Base-by-base conservation (phyloP, 1,140 invertebrate genomes). In the Daktulosphaira vitifoliae region DNA sequence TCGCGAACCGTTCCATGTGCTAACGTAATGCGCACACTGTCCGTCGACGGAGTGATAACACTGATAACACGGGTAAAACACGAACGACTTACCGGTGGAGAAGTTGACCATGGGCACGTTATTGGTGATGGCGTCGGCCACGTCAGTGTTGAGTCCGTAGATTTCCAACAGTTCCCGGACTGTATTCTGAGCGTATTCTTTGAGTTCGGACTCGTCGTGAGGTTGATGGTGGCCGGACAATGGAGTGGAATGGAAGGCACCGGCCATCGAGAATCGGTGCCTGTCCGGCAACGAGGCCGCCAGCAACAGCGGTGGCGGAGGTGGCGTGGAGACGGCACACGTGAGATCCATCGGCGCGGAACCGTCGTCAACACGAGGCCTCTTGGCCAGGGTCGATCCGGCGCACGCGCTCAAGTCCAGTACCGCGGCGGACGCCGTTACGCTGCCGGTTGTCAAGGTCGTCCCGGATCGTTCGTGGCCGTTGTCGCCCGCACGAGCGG, bases 91-190 rank as follows among this genome's bases (percentile, higher is more conserved):
- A 76, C 76, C 76, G 70, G 76, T 73, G 51, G 73, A 71, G 69
- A 78, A 77, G 69, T 76, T 77, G 38, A 73, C 72, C 54, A 76
- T 73, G 26, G 76, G 75, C 29, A 76, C 71, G 68, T 74, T 73
- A 68, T 74, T 73, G 65, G 73, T 73, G 50, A 77, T 72, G 64
- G 74, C 71, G 54, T 78, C 76, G 4, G 73, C 72, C 56, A 75
- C 71, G 70, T 79, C 77, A 44, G 70, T 71, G 66, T 74, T 74
- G 16, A 79, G 72, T 7, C 81, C 80, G 71, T 82, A 82, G 67
- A 82, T 78, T 39, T 79, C 77, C 25, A 82, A 71, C 22, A 82
- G 73, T 71, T 82, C 81, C 67, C 81, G 80, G 78, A 82, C 81
- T 5, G 81, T 81, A 48, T 74, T 78, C 69, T 81, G 77, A 7